Evolutionary conservation across 2,797 vertebrate genomes (phyloP).

Genomic region (Paguma larvata): DNA sequence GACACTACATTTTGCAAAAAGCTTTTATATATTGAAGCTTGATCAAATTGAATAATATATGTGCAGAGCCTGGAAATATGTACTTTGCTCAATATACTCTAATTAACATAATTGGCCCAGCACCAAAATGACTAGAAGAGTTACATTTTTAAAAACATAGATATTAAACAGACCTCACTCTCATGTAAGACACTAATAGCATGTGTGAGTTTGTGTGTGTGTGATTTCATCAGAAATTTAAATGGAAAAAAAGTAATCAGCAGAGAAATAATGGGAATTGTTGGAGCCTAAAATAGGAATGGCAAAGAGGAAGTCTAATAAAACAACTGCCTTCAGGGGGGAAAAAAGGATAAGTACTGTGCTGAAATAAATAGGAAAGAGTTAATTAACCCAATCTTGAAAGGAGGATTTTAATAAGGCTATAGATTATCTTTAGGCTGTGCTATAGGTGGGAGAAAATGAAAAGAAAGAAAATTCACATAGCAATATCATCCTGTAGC

Average conservation of each 20-base stretch:
- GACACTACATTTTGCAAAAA: slow-evolving; percentile 83
- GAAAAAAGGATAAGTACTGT: neutral
- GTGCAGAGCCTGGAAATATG: slow-evolving; percentile 79
- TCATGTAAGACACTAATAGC: slow-evolving; percentile 28
- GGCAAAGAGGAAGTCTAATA: neutral
- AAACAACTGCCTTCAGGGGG: neutral
- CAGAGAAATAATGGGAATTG: neutral
- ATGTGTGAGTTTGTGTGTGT: neutral
- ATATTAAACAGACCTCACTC: slow-evolving; percentile 58
- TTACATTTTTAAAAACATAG: slow-evolving; percentile 57
- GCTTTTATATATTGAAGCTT: slow-evolving; percentile 81
- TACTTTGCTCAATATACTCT: slow-evolving; percentile 76
- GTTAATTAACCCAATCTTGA: neutral
- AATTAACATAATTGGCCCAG: slow-evolving; percentile 81
- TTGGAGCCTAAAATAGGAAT: slow-evolving; percentile 7
- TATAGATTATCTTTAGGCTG: neutral
- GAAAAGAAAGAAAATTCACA: slow-evolving; percentile 5
- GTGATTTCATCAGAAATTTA: slow-evolving; percentile 44
- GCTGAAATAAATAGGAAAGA: neutral
- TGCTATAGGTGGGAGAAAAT: neutral
- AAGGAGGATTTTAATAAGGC: neutral
- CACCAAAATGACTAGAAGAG: slow-evolving; percentile 76
- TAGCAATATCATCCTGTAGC: neutral
- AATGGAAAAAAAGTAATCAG: neutral
- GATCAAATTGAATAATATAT: slow-evolving; percentile 81